These are phyloP conservation scores for Hypotaenidia philippensis DNA, from an alignment of 2,797 vertebrate species.

Conservation along the genomic window DNA sequence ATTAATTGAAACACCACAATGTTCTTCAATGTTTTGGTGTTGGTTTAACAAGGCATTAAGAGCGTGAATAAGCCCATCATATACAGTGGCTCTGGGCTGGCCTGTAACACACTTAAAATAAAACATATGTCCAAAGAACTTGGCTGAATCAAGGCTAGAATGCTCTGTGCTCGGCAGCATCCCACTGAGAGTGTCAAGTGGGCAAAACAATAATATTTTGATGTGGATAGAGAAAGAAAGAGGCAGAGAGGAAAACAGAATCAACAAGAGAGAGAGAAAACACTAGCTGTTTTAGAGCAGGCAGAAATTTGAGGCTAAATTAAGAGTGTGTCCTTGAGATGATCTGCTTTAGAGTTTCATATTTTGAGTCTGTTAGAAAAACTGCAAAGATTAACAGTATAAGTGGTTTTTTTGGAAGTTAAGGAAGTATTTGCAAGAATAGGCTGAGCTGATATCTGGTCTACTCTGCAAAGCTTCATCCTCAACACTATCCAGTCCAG, in stretches of 20 bases:
- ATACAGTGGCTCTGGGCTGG: conserved; percentile 44
- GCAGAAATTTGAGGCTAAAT: conserved; percentile 19
- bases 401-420: neutral
- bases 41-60: conserved; percentile 37
- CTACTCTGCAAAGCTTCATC: neutral
- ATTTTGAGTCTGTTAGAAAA: neutral
- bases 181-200: conserved; percentile 61
- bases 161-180: conserved; percentile 5
- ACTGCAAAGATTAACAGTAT: neutral
- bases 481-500: neutral
- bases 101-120: conserved; percentile 43
- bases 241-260: conserved; percentile 7
- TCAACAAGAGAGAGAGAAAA: neutral
- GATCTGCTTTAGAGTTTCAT: neutral
- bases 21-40: conserved; percentile 29
- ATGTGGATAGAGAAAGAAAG: conserved; percentile 49
- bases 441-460: neutral
- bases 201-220: conserved; percentile 64
- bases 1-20: conserved; percentile 57
- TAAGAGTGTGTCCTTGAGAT: neutral
- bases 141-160: conserved; percentile 29
- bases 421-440: neutral
- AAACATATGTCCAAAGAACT: conserved; percentile 53
- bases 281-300: neutral
- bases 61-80: conserved; percentile 25